Conservation (phyloP, 2,888 invertebrate species). For the Toxonevra muliebris region DNA sequence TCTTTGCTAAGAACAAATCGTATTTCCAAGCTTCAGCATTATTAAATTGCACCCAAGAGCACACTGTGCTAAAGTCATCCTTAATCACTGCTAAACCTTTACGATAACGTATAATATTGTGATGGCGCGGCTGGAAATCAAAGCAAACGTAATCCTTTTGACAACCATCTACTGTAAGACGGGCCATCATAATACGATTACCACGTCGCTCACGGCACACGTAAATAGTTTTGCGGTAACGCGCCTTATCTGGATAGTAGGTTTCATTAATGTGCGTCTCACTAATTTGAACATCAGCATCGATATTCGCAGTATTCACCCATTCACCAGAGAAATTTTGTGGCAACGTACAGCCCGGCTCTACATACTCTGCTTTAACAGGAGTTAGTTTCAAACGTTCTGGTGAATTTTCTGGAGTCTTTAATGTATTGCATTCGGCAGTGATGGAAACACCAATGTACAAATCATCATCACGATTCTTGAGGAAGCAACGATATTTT, state of each 20-base stretch:
- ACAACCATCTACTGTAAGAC: conserved; percentile 94
- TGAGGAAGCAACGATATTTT: conserved; percentile 92
- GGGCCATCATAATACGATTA: conserved; percentile 92
- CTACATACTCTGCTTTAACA: conserved; percentile 88
- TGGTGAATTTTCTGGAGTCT: conserved; percentile 93
- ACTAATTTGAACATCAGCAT: conserved; percentile 92
- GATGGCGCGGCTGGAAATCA: conserved; percentile 94
- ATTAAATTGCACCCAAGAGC: conserved; percentile 92
- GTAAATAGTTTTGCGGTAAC: conserved; percentile 89
- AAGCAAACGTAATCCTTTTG: conserved; percentile 98
- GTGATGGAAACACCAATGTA: conserved; percentile 93
- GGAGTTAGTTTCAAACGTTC: conserved; percentile 87
- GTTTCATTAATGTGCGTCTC: conserved; percentile 97
- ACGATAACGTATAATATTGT: conserved; percentile 92
- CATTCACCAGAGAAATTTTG: conserved; percentile 94
- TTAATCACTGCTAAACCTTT: conserved; percentile 88
- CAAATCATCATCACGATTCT: conserved; percentile 92
- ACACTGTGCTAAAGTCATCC: conserved; percentile 90
- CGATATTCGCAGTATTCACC: conserved; percentile 97
- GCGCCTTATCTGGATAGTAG: conserved; percentile 90
- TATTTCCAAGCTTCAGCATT: conserved; percentile 88
- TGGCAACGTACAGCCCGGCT: conserved; percentile 90
- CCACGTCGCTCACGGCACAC: conserved; percentile 94
- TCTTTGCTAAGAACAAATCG: conserved; percentile 81
- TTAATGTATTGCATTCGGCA: conserved; percentile 90